phyloP scores from a whole-genome alignment of 2,888 invertebrate species.

The Alloscopus bannaensis region DNA sequence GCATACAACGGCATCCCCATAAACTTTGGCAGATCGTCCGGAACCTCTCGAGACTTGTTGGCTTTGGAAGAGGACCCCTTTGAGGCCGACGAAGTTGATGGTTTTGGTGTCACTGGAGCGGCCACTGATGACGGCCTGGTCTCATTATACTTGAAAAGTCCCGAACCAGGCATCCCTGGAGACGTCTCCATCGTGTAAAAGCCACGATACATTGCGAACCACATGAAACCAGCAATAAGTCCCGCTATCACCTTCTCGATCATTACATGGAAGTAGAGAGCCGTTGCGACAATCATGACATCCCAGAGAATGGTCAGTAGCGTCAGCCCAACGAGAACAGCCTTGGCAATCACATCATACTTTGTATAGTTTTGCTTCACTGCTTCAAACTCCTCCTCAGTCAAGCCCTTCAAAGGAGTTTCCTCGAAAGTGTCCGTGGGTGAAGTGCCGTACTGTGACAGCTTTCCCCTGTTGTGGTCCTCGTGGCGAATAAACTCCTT shows the following conservation, averaged over 20 bases:
- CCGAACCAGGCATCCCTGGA: conserved; percentile 83
- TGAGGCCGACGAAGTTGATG: conserved; percentile 16
- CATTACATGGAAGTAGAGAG: conserved; percentile 97
- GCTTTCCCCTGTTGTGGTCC: conserved; percentile 83
- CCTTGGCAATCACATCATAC: conserved; percentile 88
- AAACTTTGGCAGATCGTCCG: conserved; percentile 78
- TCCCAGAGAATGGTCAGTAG: conserved; percentile 93
- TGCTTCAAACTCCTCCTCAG: conserved; percentile 82
- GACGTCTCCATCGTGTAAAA: conserved; percentile 75
- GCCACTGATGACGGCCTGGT: conserved; percentile 7
- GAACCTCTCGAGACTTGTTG: conserved; percentile 29
- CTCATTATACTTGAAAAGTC: conserved; percentile 64
- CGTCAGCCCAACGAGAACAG: conserved; percentile 86
- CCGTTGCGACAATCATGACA: conserved; percentile 93
- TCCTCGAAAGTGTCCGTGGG: conserved; percentile 68
- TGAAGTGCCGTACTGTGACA: conserved; percentile 75
- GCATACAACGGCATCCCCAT: conserved; percentile 88
- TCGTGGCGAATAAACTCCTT: conserved; percentile 89
- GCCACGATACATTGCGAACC: conserved; percentile 90
- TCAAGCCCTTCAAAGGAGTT: conserved; percentile 84
- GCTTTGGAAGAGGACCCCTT: conserved; percentile 22
- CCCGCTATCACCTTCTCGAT: conserved; percentile 95
- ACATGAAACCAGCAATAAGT: conserved; percentile 88
- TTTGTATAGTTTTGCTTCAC: conserved; percentile 85
- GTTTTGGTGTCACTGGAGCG: conserved; percentile 13